Evolutionary conservation across 2,888 invertebrate species (phyloP), one percentile per base, ranked within the genome.

Genomic region (Thymelicus acteon): DNA sequence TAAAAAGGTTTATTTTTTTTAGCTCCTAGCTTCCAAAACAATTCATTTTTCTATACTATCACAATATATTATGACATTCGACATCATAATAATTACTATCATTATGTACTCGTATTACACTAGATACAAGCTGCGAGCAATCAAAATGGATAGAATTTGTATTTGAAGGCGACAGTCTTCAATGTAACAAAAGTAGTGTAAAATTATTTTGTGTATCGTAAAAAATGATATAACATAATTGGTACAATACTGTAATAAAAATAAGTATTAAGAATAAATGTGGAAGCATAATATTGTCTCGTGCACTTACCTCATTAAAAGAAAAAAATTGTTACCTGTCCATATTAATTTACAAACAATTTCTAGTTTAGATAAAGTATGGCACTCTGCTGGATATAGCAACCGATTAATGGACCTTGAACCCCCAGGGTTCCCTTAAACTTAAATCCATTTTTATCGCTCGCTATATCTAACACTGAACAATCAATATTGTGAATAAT

Each of bases 401-500:
- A 31, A 31, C 3, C 31, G 3, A 31, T 31, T 31, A 7, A 8
- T 40, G 3, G 7, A 6, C 40, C 8, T 40, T 7, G 8, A 3
- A 12, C 44, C 12, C 44, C 44, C 12, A 44, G 44, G 44, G 10
- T 44, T 2, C 44, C 12, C 44, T 44, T 52, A 6, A 19, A 52
- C 0, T 52, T 52, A 12, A 0, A 24, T 24, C 12, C 54, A 19
- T 54, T 54, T 5, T 54, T 24, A 54, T 54, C 24, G 54, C 13
- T 61, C 15, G 39, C 15, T 19, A 47, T 12, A 6, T 6, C 44
- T 57, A 37, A 69, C 69, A 63, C 69, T 57, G 62, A 69, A 69
- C 57, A 63, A 47, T 58, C 62, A 63, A 58, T 63, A 48, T 58
- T 79, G 79, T 79, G 75, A 77, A 80, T 81, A 79, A 73, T 82